These are phyloP conservation scores for Apostichopus leukothele DNA, from an alignment of 53 echinoderm and acorn worm species.

Conservation along the genomic window DNA sequence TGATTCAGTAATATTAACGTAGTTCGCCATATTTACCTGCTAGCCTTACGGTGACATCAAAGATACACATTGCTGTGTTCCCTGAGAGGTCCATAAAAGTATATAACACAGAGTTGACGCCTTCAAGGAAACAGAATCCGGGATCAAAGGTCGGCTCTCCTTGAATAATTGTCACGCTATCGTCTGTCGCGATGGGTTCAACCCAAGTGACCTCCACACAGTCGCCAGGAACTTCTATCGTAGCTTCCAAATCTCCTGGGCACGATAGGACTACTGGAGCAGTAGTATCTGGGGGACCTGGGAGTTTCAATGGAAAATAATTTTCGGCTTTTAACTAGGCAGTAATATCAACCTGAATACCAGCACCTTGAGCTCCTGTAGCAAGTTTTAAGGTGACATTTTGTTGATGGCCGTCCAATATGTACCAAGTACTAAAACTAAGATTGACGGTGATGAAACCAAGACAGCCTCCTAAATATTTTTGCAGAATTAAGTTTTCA, in stretches of 20 bases:
- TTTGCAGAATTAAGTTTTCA: too few relatives aligned
- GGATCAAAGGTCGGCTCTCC: constrained; percentile 15
- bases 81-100: constrained; percentile 57
- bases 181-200: constrained; percentile 62
- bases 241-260: constrained; percentile 23
- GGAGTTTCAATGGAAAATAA: neutral
- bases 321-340: too few relatives aligned
- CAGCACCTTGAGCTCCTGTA: too few relatives aligned
- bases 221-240: neutral
- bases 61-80: constrained; percentile 57
- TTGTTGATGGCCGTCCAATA: too few relatives aligned
- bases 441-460: too few relatives aligned
- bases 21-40: neutral
- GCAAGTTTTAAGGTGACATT: too few relatives aligned
- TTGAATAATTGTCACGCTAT: constrained; percentile 28
- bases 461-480: too few relatives aligned
- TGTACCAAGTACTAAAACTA: too few relatives aligned
- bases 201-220: constrained; percentile 54
- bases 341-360: too few relatives aligned
- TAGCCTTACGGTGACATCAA: constrained; percentile 52
- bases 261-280: constrained; percentile 34
- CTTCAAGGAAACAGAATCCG: constrained; percentile 42
- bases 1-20: too few relatives aligned
- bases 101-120: constrained; percentile 58
- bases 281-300: constrained; percentile 7